Percentiles rank a stretch among this genome's conserved stretches.
These are phyloP conservation scores for Myotis davidii DNA, from an alignment of 2,113 vertebrate genomes.

Conservation along the genomic window DNA sequence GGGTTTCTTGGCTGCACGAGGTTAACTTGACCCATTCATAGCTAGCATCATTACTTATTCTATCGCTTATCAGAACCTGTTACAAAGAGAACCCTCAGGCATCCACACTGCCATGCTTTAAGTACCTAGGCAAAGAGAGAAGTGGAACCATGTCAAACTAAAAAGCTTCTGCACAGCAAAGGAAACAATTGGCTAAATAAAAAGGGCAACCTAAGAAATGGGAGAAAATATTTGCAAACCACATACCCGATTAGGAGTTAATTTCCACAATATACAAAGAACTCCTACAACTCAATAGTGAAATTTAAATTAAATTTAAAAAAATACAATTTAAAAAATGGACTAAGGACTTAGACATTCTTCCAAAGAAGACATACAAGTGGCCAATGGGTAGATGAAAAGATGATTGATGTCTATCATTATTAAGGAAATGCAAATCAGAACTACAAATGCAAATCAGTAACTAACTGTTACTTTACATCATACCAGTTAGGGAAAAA, in stretches of 20 bases:
- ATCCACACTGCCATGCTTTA: neutral
- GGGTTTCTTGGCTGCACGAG: neutral
- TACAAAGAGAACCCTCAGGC: neutral
- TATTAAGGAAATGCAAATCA: neutral
- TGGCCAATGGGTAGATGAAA: neutral
- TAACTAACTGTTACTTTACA: neutral
- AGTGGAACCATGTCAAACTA: neutral
- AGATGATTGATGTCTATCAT: neutral
- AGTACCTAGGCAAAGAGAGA: neutral
- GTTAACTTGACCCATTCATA: neutral
- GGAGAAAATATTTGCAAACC: neutral
- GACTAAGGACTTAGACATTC: neutral
- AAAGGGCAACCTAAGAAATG: neutral
- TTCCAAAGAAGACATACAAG: neutral
- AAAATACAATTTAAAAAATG: neutral
- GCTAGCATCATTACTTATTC: neutral
- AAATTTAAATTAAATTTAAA: neutral
- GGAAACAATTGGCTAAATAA: neutral
- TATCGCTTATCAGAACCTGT: neutral
- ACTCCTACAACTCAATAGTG: neutral
- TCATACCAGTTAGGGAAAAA: neutral
- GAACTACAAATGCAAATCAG: neutral
- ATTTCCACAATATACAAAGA: neutral
- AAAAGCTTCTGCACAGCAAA: neutral
- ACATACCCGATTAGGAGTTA: neutral